Percentiles rank a stretch among this genome's conserved stretches.
phyloP scores from a whole-genome alignment of 2,113 vertebrate genomes.

The Anser cygnoides region DNA sequence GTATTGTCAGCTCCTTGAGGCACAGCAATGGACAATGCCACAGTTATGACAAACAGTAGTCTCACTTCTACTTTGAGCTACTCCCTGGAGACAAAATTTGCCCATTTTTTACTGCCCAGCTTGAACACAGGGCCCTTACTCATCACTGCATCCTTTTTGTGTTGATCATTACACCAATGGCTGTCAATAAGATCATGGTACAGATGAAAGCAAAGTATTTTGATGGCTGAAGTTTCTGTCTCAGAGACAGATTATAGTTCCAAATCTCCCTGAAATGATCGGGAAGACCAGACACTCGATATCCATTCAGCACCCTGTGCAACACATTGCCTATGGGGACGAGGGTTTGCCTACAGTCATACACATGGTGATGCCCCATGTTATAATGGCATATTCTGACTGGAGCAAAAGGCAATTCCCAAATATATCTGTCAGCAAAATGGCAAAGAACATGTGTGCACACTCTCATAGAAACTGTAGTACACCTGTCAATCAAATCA shows the following conservation, averaged over 20 bases:
- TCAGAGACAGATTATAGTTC: background rate
- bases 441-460: background rate
- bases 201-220: background rate
- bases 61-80: background rate
- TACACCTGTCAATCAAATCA: background rate
- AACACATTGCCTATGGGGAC: background rate
- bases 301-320: background rate
- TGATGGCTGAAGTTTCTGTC: background rate
- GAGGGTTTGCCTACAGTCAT: background rate
- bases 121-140: background rate
- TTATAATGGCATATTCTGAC: background rate
- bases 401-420: background rate
- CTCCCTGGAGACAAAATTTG: background rate
- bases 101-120: background rate
- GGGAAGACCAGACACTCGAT: background rate
- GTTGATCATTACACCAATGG: background rate
- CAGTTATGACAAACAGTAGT: background rate
- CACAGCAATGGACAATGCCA: background rate
- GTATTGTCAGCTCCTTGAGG: background rate
- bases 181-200: background rate
- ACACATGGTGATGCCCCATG: background rate
- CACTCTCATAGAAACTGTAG: background rate
- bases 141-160: background rate
- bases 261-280: background rate
- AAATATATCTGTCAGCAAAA: background rate